These are phyloP conservation scores for Theodoxus fluviatilis DNA, from an alignment of 2,888 invertebrate genomes.

Conservation along the genomic window DNA sequence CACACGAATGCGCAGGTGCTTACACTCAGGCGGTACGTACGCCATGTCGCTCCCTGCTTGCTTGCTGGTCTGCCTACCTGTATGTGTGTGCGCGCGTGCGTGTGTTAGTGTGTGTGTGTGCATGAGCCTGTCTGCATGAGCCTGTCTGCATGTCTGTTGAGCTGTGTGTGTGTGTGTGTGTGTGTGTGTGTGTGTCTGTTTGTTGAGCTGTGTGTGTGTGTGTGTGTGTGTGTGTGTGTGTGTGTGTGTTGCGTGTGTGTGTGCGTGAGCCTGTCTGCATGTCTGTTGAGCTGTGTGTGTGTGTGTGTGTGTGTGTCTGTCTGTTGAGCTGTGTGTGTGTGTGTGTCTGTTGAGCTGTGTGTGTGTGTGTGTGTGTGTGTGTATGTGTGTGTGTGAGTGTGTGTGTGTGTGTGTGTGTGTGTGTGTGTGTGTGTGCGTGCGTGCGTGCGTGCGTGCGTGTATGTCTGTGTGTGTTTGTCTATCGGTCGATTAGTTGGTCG, in stretches of 20 bases:
- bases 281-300: slow-evolving; percentile 2
- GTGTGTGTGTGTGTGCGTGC: slow-evolving; percentile 16
- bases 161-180: background rate
- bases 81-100: background rate
- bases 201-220: background rate
- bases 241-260: background rate
- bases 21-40: no score
- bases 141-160: background rate
- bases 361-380: slow-evolving; percentile 19
- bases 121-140: background rate
- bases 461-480: slow-evolving; percentile 8
- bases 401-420: slow-evolving; percentile 16
- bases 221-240: slow-evolving; percentile 6
- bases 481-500: background rate
- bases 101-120: slow-evolving; percentile 5
- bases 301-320: background rate
- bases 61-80: no score
- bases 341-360: background rate
- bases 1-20: no score
- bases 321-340: background rate
- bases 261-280: background rate
- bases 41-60: no score
- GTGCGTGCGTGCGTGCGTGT: slow-evolving; percentile 2
- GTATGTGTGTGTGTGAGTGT: slow-evolving; percentile 17
- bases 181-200: slow-evolving; percentile 12